These are phyloP conservation scores for Drosophila paulistorum DNA, from an alignment of 1,140 invertebrate genomes.

Conservation along the genomic window DNA sequence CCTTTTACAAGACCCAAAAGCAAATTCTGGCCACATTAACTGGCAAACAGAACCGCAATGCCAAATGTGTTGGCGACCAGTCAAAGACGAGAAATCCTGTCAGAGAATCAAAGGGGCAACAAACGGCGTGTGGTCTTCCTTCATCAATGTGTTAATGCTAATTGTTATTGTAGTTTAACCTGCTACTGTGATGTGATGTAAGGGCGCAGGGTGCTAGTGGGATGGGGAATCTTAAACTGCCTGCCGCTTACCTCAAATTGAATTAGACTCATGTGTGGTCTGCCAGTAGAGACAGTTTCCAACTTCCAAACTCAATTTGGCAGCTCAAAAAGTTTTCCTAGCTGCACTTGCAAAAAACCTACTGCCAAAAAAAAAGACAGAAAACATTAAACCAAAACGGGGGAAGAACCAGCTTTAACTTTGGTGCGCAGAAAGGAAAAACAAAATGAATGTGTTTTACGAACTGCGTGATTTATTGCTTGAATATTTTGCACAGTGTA, in stretches of 20 bases:
- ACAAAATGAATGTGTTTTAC: background rate
- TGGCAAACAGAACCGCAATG: constrained; percentile 44
- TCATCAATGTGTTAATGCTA: constrained; percentile 67
- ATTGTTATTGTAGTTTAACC: constrained; percentile 69
- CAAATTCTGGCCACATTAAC: constrained; percentile 50
- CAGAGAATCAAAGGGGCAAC: too few relatives aligned
- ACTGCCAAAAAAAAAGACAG: constrained; percentile 33
- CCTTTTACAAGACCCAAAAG: constrained; percentile 50
- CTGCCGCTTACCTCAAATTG: constrained; percentile 64
- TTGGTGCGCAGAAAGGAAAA: background rate
- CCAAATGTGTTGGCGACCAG: constrained; percentile 14
- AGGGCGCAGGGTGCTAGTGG: background rate
- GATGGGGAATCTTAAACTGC: constrained; percentile 43
- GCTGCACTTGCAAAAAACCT: constrained; percentile 25
- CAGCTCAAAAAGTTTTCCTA: constrained; percentile 57
- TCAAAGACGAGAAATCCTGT: background rate
- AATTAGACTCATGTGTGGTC: constrained; percentile 63
- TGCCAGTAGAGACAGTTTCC: constrained; percentile 56
- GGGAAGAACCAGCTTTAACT: background rate
- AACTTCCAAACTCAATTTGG: constrained; percentile 74
- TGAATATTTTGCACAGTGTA: constrained; percentile 24
- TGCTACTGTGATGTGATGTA: background rate
- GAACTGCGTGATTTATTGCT: constrained; percentile 5
- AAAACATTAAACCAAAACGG: background rate
- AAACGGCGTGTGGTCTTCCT: background rate